Base-by-base conservation (phyloP, 2,888 invertebrate genomes). In the Athripsodes cinereus region DNA sequence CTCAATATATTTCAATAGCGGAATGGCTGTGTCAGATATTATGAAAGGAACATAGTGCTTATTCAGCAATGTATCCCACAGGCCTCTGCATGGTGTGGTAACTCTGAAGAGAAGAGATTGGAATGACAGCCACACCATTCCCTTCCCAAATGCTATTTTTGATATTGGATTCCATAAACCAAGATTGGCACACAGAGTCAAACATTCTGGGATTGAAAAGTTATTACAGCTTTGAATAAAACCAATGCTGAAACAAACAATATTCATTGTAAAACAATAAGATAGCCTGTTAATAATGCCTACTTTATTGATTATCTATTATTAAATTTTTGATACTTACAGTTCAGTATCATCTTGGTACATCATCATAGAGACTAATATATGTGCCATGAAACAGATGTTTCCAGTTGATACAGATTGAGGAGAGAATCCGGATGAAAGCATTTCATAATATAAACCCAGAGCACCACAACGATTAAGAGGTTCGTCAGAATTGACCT, bases 21-120 rank as follows among this genome's bases (percentile, higher is more conserved):
- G 70, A 64, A 69, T 70, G 53, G 74, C 71, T 59, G 72, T 66
- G 58, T 69, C 67, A 8, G 55, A 58, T 5, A 78, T 74, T 1
- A 78, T 66, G 75, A 77, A 72, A 67, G 80, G 74, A 66, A 78
- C 68, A 69, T 75, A 72, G 72, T 74, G 74, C 61, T 76, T 73
- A 20, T 77, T 60, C 55, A 79, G 59, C 8, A 74, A 60, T 0
- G 76, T 0, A 74, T 76, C 5, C 76, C 68, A 66, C 76, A 78
- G 13, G 74, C 67, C n/a, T 67, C 68, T 31, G 65, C 68, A 20
- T 69, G 69, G 1, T 68, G 64, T 58, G 70, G 73, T 2, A 74
- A 65, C 3, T 73, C 77, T 0, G 67, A 62, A 1, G 34, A 78
- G 63, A 34, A 78, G 64, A 46, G 66, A 66, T 0, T 76, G 74